Base-by-base conservation (phyloP, 2,797 vertebrate species). In the Capromys pilorides region DNA sequence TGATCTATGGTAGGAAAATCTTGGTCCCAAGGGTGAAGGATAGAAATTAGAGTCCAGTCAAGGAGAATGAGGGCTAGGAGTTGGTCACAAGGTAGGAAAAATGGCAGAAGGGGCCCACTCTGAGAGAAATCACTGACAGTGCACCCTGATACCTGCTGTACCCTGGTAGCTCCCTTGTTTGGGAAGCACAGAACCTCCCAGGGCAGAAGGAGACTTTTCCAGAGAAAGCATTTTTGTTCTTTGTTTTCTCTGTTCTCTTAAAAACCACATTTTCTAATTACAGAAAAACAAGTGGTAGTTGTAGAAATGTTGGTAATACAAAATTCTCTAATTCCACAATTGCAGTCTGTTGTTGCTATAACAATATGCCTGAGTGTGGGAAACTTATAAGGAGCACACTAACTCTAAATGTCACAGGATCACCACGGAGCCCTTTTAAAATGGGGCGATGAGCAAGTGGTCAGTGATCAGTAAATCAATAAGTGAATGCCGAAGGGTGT, bases 241-340 rank as follows among this genome's bases (percentile, higher is more conserved):
- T 90, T 59, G 0, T 80, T 91, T 91, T 62, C 31, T 16, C 81
- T 89, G 4, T 75, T 66, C 62, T 86, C 62, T 41, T 33, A 66
- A 26, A 9, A 49, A 59, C 71, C 39, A 81, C 78, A 81, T 96
- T 79, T 93, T 75, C 62, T 95, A 75, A 69, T 57, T 45, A 36
- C n/a, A 89, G 33, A 71, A 1, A n/a, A 86, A 67, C 3, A 83
- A 64, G 49, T 26, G 9, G 64, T 90, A 45, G 71, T 5, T 77
- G 49, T 31, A 84, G 39, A 86, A 90, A 93, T 66, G 83, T 66
- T 91, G 21, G 1, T 49, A 33, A 19, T 59, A 59, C 1, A 26
- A 36, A 41, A 89, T 69, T 26, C 7, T 45, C 22, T 59, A 77
- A 84, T 22, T 5, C 18, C 3, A 57, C 21, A 45, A 4, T 13